Evolutionary conservation across 2,797 vertebrate genomes (phyloP), one percentile per base, ranked within the genome.

Genomic region (Anguilla marmorata): DNA sequence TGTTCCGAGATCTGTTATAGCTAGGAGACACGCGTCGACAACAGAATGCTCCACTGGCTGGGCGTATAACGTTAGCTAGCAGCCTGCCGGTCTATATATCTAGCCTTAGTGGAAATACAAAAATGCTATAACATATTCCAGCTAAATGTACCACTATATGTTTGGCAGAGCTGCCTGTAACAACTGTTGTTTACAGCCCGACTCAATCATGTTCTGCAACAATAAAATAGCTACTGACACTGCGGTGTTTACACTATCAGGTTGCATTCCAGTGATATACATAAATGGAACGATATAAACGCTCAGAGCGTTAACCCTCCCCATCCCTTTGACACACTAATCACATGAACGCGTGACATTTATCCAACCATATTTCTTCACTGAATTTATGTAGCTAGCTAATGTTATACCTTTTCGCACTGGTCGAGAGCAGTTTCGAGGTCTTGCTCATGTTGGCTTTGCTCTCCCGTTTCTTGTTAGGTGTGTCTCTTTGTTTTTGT

Each of bases 391-490:
- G 5, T 41, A 37, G 69, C 33, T 19, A 37, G 27, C 3, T 41
- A 60, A 33, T 60, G 19, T 19, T 72, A 85, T 93, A 99, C 98
- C 98, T 97, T 95, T 99, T 99, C 93, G 98, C 97, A 95, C 98
- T 99, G 96, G 98, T 98, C 91, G 98, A 98, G 92, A 98, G 97
- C 92, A 98, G 97, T 93, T 98, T 99, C 95, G 97, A 98, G 96
- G 97, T 98, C 96, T 98, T 99, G 97, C 96, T 99, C 98, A 98
- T 99, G 96, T 96, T 97, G 97, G 96, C 97, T 97, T 97, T 98
- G 95, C 96, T 97, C 93, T 98, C 97, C 93, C 97, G 97, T 95
- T 97, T 97, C 95, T 97, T 97, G 95, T 94, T 93, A 91, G 92
- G 89, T 3, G 94, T 89, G 91, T 97, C 97, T 93, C 96, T 96